These are phyloP conservation scores for Siphamia tubifer DNA, from an alignment of 2,113 vertebrate species.

Conservation along the genomic window DNA sequence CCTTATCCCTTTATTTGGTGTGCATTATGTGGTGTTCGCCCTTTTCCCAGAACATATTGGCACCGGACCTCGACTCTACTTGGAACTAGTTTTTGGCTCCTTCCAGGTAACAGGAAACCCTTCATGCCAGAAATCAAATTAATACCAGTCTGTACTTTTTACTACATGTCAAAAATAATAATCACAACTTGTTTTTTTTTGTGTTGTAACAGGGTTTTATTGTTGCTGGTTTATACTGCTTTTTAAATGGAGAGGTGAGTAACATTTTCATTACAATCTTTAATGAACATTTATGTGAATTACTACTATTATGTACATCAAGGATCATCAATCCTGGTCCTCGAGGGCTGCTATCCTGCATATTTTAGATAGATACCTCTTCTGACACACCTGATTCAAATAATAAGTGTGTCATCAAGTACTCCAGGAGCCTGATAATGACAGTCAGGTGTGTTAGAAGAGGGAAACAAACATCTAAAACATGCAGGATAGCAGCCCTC, in stretches of 20 bases:
- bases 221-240: slow-evolving; percentile 86
- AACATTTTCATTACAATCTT: background rate
- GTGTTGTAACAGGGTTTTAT: slow-evolving; percentile 80
- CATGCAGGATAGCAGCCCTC: no score
- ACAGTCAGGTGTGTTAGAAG: no score
- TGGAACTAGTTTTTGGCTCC: slow-evolving; percentile 86
- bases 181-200: background rate
- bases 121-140: background rate
- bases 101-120: slow-evolving; percentile 84
- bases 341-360: no score
- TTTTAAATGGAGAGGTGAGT: slow-evolving; percentile 85
- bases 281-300: background rate
- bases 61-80: slow-evolving; percentile 81
- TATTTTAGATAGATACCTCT: no score
- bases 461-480: no score
- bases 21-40: slow-evolving; percentile 86
- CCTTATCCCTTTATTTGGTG: slow-evolving; percentile 85
- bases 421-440: no score
- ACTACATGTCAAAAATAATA: background rate
- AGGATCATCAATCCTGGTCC: no score
- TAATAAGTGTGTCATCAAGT: no score
- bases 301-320: background rate
- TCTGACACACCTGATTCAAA: no score
- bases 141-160: background rate
- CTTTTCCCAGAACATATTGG: slow-evolving; percentile 86